Conservation (phyloP, 1,140 invertebrate species). For the Drosophila pandora region DNA sequence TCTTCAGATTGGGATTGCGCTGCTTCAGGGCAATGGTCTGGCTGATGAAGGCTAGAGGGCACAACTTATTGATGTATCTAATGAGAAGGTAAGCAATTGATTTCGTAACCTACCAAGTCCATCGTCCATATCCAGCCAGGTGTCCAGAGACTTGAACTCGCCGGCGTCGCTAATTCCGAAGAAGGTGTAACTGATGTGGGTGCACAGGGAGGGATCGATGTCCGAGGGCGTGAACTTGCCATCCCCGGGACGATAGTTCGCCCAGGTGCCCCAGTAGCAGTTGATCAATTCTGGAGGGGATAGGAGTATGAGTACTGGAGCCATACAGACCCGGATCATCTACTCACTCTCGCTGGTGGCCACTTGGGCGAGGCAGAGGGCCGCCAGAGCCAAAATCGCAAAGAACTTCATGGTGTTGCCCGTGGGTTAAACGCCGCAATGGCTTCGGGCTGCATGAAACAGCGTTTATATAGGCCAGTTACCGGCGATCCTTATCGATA, state of each 20-base stretch:
- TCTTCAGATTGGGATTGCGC: constrained; percentile 87
- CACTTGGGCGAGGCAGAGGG: constrained; percentile 35
- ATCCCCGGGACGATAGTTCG: constrained; percentile 85
- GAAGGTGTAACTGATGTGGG: constrained; percentile 89
- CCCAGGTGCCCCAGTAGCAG: constrained; percentile 88
- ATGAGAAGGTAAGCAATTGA: too few relatives aligned
- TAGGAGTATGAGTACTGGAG: not conserved
- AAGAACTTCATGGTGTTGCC: constrained; percentile 47
- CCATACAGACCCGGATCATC: too few relatives aligned
- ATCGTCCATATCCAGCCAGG: constrained; percentile 86
- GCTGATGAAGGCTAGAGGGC: constrained; percentile 51
- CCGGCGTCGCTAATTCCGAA: constrained; percentile 85
- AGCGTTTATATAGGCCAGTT: constrained; percentile 50
- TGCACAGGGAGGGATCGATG: constrained; percentile 88
- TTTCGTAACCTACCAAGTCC: constrained; percentile 42
- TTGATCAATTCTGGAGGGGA: constrained; percentile 85
- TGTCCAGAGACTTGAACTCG: constrained; percentile 85
- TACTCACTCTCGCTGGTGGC: constrained; percentile 50
- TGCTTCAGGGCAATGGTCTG: constrained; percentile 84
- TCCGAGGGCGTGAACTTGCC: constrained; percentile 86
- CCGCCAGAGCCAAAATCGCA: constrained; percentile 27
- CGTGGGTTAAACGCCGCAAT: constrained; percentile 8
- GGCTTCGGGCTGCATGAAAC: not conserved
- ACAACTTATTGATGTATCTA: not conserved
- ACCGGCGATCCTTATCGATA: constrained; percentile 16